Evolutionary conservation across 2,113 vertebrate genomes (phyloP), one percentile per base, ranked within the genome.

Genomic region (Apodemus sylvaticus): DNA sequence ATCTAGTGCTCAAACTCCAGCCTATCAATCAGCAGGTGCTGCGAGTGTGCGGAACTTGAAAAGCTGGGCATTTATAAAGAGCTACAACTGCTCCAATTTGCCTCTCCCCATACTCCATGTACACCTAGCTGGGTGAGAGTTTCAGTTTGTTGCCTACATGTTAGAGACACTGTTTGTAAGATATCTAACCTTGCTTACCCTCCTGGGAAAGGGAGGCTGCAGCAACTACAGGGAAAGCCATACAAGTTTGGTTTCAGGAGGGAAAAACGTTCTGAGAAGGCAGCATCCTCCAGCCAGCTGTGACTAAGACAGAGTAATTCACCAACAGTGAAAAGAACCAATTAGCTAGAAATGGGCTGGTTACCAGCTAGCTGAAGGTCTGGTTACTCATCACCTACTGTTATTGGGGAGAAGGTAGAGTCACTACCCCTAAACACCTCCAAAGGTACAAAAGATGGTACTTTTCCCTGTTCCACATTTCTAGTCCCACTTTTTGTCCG

Each of bases 1-100:
- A 66, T 92, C 71, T 97, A 94, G 79, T 97, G 94, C 95, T 97
- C 94, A 97, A 95, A 96, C 62, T 90, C 92, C 93, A 96, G 93
- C 95, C 92, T 96, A 58, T 97, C 96, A 97, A 60, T 97, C 98
- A 96, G n/a, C 62, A 58, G 58, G 31, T 60, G 78, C 94, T 97
- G 88, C 36, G n/a, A 53, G 85, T 92, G 73, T 81, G 70, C 78
- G 90, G 39, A 90, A 78, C 64, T 96, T 7, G 79, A 97, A 97
- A 51, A 97, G 76, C 93, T 96, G 29, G 66, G 96, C 96, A 73
- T 97, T 98, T 96, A 97, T 92, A 97, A 97, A 55, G 71, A 45
- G 62, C 19, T 48, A 48, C 64, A 66, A 22, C 16, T 48, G 42
- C 17, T 42, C 55, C 22, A 20, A n/a, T 64, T 5, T 0, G 11